Base-by-base conservation (phyloP, 23 tunicate species). In the Trididemnum clinides region DNA sequence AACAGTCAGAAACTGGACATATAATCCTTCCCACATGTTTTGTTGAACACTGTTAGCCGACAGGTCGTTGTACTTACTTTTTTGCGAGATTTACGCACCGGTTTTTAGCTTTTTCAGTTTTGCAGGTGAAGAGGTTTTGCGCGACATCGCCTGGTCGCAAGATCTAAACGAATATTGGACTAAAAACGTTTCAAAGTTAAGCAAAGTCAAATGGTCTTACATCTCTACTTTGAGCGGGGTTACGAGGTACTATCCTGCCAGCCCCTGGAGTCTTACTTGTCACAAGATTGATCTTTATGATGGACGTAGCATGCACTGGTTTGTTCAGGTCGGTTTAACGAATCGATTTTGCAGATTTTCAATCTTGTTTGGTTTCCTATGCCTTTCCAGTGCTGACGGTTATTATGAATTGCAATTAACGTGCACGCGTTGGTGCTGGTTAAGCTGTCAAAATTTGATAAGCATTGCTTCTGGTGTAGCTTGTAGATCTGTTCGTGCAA, bases 171-270 rank as follows among this genome's bases (percentile, higher is more conserved):
- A 76, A 5, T 38, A 51, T 22, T 72, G 63, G 29, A 57, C 77
- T 25, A 87, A 91, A 64, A 63, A 39, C 18, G 21, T 28, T 3
- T 34, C 33, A 39, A 6, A 22, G 63, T 34, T 36, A 25, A 34
- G 77, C n/a, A 62, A 37, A 28, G 82, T 86, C 26, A 82, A 81
- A 57, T 92, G 97, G 97, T 36, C 77, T 37, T 92, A 86, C 69
- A 77, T 82, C 57, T 84, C 90, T 25, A 92, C 97, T 1, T 34
- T 74, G 30, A 82, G 34, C 33, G 97, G 97, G 0, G 97, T 92
- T 12, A 25, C 82, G 54, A 44, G 97, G 32, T 92, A 88, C 57
- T 92, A 72, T 35, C 97, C 97, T 37, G 85, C 82, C 1, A 26
- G 84, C 4, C 71, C 51, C 20, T 92, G 97, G 97, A 76, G 35